Evolutionary conservation across 1,140 invertebrate species (phyloP), one percentile per base, ranked within the genome.

Genomic region (Orchestia grillus): DNA sequence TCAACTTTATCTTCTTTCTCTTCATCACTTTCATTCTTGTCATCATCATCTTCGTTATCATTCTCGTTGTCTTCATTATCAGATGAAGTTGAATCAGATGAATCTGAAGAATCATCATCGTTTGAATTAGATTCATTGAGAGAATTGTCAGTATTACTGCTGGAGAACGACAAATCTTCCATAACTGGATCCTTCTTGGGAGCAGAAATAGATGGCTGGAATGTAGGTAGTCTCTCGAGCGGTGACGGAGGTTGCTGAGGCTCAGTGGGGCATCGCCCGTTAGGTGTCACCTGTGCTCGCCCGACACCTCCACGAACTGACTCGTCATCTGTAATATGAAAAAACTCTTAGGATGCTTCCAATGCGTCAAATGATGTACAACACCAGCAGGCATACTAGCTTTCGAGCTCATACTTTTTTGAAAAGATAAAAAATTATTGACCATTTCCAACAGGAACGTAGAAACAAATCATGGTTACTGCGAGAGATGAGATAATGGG

Each of bases 81-180:
- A 47, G 92, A 45, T 16, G 92, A 94, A 15, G 92, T 44, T 11
- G 43, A 45, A 19, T 94, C 92, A n/a, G 92, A 94, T 15, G 92
- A 45, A 47, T 94, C 92, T 94, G 92, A 94, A 0, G 92, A 45
- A 36, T 94, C 92, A 94, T 94, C 92, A 94, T 94, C 92, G 40
- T 94, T 94, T 15, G 92, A 94, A 40, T 94, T 94, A 1, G 92
- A 94, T 45, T 45, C 44, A 42, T 90, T 90, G 1, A 94, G 6
- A 15, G 92, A 94, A 40, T 94, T 94, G 40, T 94, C 92, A 40
- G 92, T 94, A 44, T 43, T 90, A 44, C 88, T 90, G 88, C 88
- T 90, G 15, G 88, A 90, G 92, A 47, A 47, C 3, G 92, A 47
- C 43, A 94, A 47, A 94, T 94, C 92, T 19, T 94, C 92, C 92